Evolutionary conservation across 2,888 invertebrate species (phyloP).

Genomic region (Germaria angustata): DNA sequence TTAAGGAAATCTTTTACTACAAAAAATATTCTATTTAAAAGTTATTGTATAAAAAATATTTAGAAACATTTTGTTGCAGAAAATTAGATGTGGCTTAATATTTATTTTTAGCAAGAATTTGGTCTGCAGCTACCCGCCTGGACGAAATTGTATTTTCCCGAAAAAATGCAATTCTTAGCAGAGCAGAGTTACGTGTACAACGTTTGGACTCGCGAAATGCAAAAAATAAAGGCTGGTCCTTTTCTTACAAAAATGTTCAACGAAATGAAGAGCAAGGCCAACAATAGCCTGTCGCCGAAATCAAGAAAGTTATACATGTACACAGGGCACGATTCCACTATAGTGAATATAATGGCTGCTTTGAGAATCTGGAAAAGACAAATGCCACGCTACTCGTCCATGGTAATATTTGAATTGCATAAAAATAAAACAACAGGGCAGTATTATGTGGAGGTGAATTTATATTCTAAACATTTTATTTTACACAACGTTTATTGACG

Average conservation of each 20-base stretch:
- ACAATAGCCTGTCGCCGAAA: conserved; percentile 79
- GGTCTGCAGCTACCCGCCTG: conserved; percentile 83
- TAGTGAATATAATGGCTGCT: conserved; percentile 84
- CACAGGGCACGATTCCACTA: conserved; percentile 87
- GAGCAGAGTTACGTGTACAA: conserved; percentile 83
- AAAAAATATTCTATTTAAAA: too few species aligned
- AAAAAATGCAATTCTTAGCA: conserved; percentile 81
- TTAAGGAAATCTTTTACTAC: too few species aligned
- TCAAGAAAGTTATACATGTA: conserved; percentile 84
- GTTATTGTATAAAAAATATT: too few species aligned
- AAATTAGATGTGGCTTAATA: not conserved
- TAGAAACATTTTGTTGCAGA: too few species aligned
- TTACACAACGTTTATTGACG: too few species aligned
- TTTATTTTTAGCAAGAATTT: conserved; percentile 79
- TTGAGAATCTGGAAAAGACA: conserved; percentile 85
- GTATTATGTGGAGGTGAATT: conserved; percentile 80
- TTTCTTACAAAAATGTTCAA: conserved; percentile 83
- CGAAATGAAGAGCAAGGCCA: conserved; percentile 83
- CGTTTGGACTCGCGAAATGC: conserved; percentile 83
- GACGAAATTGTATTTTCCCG: conserved; percentile 83
- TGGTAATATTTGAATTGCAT: conserved; percentile 84
- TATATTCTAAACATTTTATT: too few species aligned
- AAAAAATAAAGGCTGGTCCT: conserved; percentile 84
- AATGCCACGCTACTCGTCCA: conserved; percentile 84
- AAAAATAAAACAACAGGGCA: conserved; percentile 80